These are phyloP conservation scores for Pionites leucogaster DNA, from an alignment of 2,113 vertebrate genomes.

Conservation along the genomic window DNA sequence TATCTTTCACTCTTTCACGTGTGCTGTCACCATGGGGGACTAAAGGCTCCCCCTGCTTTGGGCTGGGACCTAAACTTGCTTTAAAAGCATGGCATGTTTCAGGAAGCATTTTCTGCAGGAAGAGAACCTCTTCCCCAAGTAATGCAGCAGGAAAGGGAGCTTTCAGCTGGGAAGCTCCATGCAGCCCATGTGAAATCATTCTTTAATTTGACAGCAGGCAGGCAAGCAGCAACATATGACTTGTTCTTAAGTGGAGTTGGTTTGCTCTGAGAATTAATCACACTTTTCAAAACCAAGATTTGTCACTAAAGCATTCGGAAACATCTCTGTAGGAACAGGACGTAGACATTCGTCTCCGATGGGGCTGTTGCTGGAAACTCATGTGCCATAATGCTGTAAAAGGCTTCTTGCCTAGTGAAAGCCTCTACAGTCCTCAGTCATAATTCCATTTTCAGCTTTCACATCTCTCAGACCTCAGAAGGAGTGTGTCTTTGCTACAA, in stretches of 20 bases:
- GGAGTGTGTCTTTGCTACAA: background rate
- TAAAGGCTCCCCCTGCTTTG: rapidly evolving
- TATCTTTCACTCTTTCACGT: background rate
- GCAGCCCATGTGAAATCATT: background rate
- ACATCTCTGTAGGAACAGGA: background rate
- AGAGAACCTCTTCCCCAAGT: background rate
- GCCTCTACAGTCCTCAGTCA: background rate
- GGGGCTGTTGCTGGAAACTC: background rate
- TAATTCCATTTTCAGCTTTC: background rate
- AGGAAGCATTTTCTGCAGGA: background rate
- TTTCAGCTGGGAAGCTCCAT: background rate
- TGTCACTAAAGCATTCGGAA: background rate
- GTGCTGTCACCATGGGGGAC: background rate
- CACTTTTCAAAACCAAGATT: background rate
- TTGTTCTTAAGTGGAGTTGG: background rate
- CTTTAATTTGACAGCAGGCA: background rate
- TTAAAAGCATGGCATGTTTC: background rate
- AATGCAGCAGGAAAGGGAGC: background rate
- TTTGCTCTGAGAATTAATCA: background rate
- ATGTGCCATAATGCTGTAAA: rapidly evolving
- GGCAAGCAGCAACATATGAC: background rate
- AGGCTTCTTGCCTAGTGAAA: background rate
- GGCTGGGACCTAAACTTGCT: background rate
- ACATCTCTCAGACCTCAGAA: background rate
- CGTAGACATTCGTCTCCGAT: rapidly evolving